Evolutionary conservation across 2,888 invertebrate genomes (phyloP), one percentile per base, ranked within the genome.

Genomic region (Hoplodrina ambigua): DNA sequence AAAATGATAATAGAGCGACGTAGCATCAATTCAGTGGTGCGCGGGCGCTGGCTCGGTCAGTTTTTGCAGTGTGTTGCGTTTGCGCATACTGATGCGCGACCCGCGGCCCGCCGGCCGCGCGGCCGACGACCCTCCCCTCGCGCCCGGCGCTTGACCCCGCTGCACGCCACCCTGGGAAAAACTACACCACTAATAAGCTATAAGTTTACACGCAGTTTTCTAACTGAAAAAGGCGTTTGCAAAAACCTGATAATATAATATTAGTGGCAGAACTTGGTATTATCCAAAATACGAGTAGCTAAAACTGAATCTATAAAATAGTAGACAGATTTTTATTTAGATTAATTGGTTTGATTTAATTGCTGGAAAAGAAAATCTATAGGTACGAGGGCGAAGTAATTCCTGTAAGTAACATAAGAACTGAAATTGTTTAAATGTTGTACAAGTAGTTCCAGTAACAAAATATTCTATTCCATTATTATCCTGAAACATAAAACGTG

Each of bases 61-160:
- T 93, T 93, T 94, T 94, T 94, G 92, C 91, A 70, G 88, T 79
- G 85, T 86, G 87, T 85, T 86, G 90, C 89, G 86, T 85, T 86
- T 85, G 87, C 90, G 93, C 92, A 93, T 92, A 93, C 91, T 92
- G 91, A 93, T 92, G 91, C 84, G 90, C 86, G 87, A 86, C 86
- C 87, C 86, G 76, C 82, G 80, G 53, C 54, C 71, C 56, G 81
- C 69, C 66, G 81, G 78, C 82, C 74, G 78, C 72, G 74, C 88
- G 91, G 91, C 80, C 91, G 91, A 90, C 94, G 93, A 94, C 93
- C 94, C 90, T 88, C 87, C 87, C 86, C 75, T 65, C 72, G 65
- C 70, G 77, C 69, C 82, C 91, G 94, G 91, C 90, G 91, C 59
- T 93, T 94, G 94, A 94, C 94, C 94, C 89, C 90, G 78, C 84